Percentiles rank a stretch among this genome's conserved stretches.
Conservation (phyloP, 2,797 vertebrate species). For the Ataeniobius toweri region DNA sequence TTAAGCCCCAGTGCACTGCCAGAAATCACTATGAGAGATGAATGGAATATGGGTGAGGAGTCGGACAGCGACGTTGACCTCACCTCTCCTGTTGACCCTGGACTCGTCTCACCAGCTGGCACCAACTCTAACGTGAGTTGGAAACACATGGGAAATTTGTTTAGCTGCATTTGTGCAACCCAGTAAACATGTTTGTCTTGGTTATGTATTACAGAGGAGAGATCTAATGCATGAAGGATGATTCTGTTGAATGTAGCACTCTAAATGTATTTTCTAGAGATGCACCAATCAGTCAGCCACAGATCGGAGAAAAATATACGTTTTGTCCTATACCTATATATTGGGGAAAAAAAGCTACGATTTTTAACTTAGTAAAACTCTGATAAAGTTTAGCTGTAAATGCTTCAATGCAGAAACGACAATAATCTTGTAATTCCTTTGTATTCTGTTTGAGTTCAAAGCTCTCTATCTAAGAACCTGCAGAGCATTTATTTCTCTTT, state of each 20-base stretch:
- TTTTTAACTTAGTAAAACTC: not conserved
- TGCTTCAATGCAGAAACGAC: not conserved
- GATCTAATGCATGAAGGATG: not conserved
- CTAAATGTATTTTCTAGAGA: not conserved
- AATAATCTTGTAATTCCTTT: not conserved
- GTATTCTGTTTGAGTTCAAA: not conserved
- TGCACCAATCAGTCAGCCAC: not conserved
- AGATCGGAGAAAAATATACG: not conserved
- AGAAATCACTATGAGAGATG: constrained; percentile 77
- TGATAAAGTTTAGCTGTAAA: not conserved
- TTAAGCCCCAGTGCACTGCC: constrained; percentile 76
- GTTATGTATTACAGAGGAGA: not conserved
- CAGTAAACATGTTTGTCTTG: not conserved
- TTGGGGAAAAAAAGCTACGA: no score
- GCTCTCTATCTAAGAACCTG: not conserved
- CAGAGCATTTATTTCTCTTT: not conserved
- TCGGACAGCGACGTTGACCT: constrained; percentile 80
- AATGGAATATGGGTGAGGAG: constrained; percentile 78
- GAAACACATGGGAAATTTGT: constrained; percentile 3
- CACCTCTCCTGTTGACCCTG: constrained; percentile 64
- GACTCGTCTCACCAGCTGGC: constrained; percentile 71
- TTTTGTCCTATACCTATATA: no score
- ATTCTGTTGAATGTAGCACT: not conserved
- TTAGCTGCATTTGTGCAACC: constrained; percentile 4
- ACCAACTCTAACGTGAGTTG: constrained; percentile 78